Evolutionary conservation across 2,797 vertebrate species (phyloP), one percentile per base, ranked within the genome.

Genomic region (Thaleichthys pacificus): DNA sequence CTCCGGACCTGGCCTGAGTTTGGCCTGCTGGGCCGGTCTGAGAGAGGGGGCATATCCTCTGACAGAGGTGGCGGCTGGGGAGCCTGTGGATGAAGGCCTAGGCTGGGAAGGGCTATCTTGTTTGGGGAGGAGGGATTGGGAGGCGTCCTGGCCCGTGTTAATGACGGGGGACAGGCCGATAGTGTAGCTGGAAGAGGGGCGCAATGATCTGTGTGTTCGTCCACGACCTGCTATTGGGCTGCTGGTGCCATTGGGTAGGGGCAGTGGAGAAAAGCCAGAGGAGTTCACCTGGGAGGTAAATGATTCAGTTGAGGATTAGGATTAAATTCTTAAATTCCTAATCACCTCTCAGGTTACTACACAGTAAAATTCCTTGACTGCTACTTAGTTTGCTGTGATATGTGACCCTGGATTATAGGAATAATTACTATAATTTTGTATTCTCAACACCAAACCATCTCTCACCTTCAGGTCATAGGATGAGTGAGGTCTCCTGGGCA

Each of bases 401-500:
- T 61, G 21, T 22, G n/a, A 61, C n/a, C 21, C 22, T 22, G 58
- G 0, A 61, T 61, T 22, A 61, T 61, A 22, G 58, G 58, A 22
- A 21, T 22, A 24, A 32, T 7, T 56, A 21, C 57, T 4, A 24
- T 12, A 8, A 21, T 62, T 19, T 2, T 49, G 5, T 19, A 17
- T 56, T 5, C 3, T 68, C 28, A 57, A 22, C 5, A 21, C 9
- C 1, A 35, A 35, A 21, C 2, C 17, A n/a, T 4, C 28, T 54
- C 61, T 17, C 83, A 96, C 96, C 94, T 96, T 94, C 66, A 92
- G 88, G 82, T 93, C 91, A 0, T 91, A 90, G n/a, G 89, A 80
- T 21, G 92, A 91, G 65, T 86, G 90, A 0, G 90, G 89, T 76
- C 94, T 88, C 64, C 75, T 88, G 30, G 85, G 91, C 78, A 78